These are phyloP conservation scores for Myopa tessellatipennis DNA, from an alignment of 2,888 invertebrate genomes.

Conservation along the genomic window DNA sequence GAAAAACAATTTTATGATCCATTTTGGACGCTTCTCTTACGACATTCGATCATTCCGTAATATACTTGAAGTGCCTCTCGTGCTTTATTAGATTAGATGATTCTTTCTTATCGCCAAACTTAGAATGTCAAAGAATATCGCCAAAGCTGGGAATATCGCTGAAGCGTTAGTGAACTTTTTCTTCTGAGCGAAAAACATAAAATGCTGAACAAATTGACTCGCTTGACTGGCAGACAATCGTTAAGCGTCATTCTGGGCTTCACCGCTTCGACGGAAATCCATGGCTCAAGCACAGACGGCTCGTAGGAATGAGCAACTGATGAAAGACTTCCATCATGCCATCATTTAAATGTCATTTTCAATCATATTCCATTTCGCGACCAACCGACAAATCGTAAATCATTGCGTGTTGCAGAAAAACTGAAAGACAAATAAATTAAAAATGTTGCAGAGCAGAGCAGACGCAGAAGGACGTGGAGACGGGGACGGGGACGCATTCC, in stretches of 20 bases:
- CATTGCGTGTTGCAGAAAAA: slow-evolving; percentile 30
- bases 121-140: too few species aligned
- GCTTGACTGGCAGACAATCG: not conserved
- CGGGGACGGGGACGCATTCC: not conserved
- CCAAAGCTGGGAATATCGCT: too few species aligned
- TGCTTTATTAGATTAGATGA: too few species aligned
- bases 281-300: not conserved
- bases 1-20: too few species aligned
- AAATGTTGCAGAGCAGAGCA: not conserved
- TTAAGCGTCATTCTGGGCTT: not conserved
- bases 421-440: slow-evolving; percentile 18
- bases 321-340: slow-evolving; percentile 36
- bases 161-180: too few species aligned
- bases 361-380: slow-evolving; percentile 44
- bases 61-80: too few species aligned
- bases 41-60: too few species aligned
- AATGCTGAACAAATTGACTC: not conserved
- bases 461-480: not conserved
- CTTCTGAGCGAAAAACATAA: too few species aligned
- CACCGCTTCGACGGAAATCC: not conserved
- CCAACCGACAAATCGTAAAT: slow-evolving; percentile 46
- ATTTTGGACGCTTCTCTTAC: too few species aligned
- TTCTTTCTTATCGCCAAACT: too few species aligned
- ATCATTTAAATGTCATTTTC: slow-evolving; percentile 45
- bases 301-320: slow-evolving; percentile 22